phyloP scores from a whole-genome alignment of 2,113 vertebrate species.

The Megalops atlanticus region DNA sequence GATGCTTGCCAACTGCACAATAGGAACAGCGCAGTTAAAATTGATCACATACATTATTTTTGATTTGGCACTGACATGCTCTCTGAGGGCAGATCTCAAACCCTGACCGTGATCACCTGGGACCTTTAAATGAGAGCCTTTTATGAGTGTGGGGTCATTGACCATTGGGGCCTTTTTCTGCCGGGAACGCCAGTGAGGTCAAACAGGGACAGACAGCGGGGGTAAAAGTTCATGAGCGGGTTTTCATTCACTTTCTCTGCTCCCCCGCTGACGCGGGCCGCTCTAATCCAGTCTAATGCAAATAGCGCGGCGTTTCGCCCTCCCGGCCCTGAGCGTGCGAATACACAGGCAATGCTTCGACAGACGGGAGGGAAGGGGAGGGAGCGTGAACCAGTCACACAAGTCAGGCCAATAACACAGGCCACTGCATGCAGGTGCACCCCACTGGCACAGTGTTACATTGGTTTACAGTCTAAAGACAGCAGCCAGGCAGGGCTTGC shows the following conservation, averaged over 20 bases:
- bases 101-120: not conserved
- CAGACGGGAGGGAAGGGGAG: not conserved
- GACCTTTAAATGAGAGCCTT: not conserved
- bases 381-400: conserved; percentile 7
- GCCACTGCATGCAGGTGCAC: not conserved
- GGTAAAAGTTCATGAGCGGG: not conserved
- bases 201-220: not conserved
- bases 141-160: not conserved
- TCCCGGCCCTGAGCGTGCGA: not conserved
- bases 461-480: not conserved
- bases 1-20: not conserved
- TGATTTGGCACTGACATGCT: not conserved
- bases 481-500: not conserved
- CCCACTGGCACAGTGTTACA: not conserved
- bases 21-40: not conserved
- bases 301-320: not conserved
- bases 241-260: not conserved
- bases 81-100: not conserved
- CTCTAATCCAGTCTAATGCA: conserved; percentile 2
- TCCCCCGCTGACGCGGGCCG: not conserved
- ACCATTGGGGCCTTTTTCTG: not conserved
- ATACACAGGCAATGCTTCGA: not conserved
- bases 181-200: not conserved
- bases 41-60: not conserved
- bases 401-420: not conserved